Base-by-base conservation (phyloP, 2,113 vertebrate species). In the Notothenia coriiceps region DNA sequence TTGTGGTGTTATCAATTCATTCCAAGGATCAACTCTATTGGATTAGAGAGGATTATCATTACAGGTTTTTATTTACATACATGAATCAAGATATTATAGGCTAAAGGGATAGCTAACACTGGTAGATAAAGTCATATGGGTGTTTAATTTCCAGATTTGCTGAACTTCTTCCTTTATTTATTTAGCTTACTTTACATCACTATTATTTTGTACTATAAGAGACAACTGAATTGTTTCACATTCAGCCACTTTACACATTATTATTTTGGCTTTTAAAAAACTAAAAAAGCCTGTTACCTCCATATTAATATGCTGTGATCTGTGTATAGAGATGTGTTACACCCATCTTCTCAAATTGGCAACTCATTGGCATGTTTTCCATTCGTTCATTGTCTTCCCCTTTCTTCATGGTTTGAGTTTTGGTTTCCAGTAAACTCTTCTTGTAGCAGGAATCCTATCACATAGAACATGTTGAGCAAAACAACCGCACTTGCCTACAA, bases 391-490 rank as follows among this genome's bases (percentile, higher is more conserved):
- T 25, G 18, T 33, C 10, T 22, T 44, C 11, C 25, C 33, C 11
- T 6, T 33, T 60, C 46, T 40, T 51, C 35, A 59, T 63, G 54
- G 25, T 44, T 63, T 61, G 46, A 73, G 10, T n/a, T 59, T 40
- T 15, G 59, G 35, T 83, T 86, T 74, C 78, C 64, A 63, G 77
- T 86, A 54, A 84, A 75, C 79, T 1, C 50, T 65, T 59, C 55
- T 49, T 47, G 10, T 7, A 17, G 40, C 66, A 68, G 56, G 59
- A 60, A 68, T 44, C 56, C 11, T 10, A 63, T 25, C 40, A 43
- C 14, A 6, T 40, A 40, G 7, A 7, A 40, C 6, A 20, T 1
- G 7, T 25, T 18, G n/a, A 66, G 29, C 40, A 65, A 35, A 43
- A 51, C n/a, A 59, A 22, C n/a, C 60, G 70, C 40, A 7, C 20